Evolutionary conservation across 2,888 invertebrate species (phyloP).

Genomic region (Cosmorhoe ocellata): DNA sequence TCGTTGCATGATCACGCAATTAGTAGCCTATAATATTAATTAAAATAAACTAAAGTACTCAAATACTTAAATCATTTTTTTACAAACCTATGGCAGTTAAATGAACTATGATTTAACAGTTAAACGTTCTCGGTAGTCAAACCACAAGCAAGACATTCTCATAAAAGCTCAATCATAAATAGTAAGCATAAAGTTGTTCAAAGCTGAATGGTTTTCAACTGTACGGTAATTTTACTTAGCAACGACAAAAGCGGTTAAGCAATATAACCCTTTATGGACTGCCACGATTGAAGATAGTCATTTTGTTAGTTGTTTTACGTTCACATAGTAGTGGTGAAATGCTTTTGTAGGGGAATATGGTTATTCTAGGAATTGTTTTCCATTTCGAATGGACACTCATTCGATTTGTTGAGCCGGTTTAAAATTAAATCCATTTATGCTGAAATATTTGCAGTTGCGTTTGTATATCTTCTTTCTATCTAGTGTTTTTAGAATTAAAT

Average conservation of each 20-base stretch:
- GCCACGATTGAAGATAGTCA: slow-evolving; percentile 32
- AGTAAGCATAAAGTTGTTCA: slow-evolving; percentile 20
- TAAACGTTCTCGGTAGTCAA: slow-evolving; percentile 4
- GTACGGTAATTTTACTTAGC: slow-evolving; percentile 34
- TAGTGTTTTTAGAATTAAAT: not conserved
- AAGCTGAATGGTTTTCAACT: slow-evolving; percentile 26
- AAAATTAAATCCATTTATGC: slow-evolving; percentile 1
- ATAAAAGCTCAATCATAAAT: slow-evolving; percentile 20
- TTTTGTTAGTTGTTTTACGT: slow-evolving; percentile 35
- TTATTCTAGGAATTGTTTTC: slow-evolving; percentile 11
- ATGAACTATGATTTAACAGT: slow-evolving; percentile 3
- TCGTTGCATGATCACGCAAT: too few relatives aligned
- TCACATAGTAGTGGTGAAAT: slow-evolving; percentile 22
- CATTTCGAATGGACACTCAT: slow-evolving; percentile 7
- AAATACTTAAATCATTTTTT: not conserved
- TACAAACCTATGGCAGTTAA: too few relatives aligned
- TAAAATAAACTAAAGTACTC: too few relatives aligned
- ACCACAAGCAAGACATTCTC: slow-evolving; percentile 9
- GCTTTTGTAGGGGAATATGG: slow-evolving; percentile 13
- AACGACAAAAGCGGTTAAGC: slow-evolving; percentile 31
- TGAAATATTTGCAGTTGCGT: not conserved
- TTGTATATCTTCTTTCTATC: not conserved
- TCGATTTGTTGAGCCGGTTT: slow-evolving; percentile 3
- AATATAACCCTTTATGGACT: slow-evolving; percentile 34
- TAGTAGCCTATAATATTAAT: too few relatives aligned